Percentiles rank a stretch among this genome's conserved stretches.
Conservation (phyloP, 2,113 vertebrate genomes). For the Sebastes schlegelii region DNA sequence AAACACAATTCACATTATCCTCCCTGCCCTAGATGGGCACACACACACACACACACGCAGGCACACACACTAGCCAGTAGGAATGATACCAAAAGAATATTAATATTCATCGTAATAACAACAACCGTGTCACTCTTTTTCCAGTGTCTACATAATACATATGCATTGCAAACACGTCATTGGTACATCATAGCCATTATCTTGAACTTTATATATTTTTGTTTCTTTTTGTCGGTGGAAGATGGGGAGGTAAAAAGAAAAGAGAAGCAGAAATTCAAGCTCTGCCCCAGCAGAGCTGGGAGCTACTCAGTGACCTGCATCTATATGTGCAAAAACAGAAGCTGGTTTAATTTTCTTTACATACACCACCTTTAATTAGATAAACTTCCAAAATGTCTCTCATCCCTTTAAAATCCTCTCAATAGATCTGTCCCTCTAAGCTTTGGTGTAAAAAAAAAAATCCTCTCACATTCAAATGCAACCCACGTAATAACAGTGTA, state of each 20-base stretch:
- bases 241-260: slow-evolving; percentile 20
- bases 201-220: slow-evolving; percentile 43
- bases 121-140: slow-evolving; percentile 54
- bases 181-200: slow-evolving; percentile 69
- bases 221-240: slow-evolving; percentile 29
- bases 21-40: slow-evolving; percentile 19
- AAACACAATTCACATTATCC: slow-evolving; percentile 57
- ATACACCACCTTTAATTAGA: slow-evolving; percentile 44
- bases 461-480: slow-evolving; percentile 64
- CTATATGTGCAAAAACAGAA: slow-evolving; percentile 74
- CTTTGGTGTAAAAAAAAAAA: slow-evolving; percentile 69
- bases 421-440: slow-evolving; percentile 43
- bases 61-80: slow-evolving; percentile 31
- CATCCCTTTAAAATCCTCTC: slow-evolving; percentile 39
- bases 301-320: slow-evolving; percentile 49
- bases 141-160: slow-evolving; percentile 73
- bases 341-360: slow-evolving; percentile 19
- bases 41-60: slow-evolving; percentile 13
- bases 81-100: slow-evolving; percentile 50
- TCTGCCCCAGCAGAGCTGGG: slow-evolving; percentile 19
- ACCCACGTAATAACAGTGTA: slow-evolving; percentile 20
- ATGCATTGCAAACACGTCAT: slow-evolving; percentile 70
- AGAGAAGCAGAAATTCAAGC: slow-evolving; percentile 45
- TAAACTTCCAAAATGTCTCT: slow-evolving; percentile 19
- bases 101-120: slow-evolving; percentile 51